Percentiles rank a stretch among this genome's conserved stretches.
Conservation (phyloP, 2,113 vertebrate species). For the Ivindomyrus marchei region DNA sequence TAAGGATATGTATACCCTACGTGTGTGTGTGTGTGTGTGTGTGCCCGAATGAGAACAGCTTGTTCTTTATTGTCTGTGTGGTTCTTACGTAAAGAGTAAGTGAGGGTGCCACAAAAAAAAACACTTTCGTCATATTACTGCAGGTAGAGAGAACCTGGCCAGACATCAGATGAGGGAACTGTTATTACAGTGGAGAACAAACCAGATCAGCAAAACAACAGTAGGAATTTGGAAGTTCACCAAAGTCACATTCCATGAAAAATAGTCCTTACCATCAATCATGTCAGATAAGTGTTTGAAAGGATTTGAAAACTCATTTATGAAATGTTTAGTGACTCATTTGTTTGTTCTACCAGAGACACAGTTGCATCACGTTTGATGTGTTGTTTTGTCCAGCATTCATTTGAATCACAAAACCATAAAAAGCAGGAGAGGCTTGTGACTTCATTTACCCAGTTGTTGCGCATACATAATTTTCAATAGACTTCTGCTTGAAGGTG, state of each 20-base stretch:
- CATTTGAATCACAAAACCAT: background rate
- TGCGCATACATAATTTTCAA: background rate
- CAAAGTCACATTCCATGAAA: background rate
- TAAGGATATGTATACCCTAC: no score
- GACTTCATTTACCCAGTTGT: background rate
- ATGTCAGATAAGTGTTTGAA: background rate
- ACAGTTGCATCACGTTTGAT: background rate
- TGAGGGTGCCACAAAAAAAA: background rate
- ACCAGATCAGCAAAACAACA: background rate
- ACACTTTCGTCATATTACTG: background rate
- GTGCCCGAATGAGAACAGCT: background rate
- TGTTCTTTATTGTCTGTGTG: background rate
- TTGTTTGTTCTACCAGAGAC: background rate
- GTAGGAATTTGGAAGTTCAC: background rate
- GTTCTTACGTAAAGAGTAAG: background rate
- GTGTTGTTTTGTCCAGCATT: background rate
- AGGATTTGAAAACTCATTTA: background rate
- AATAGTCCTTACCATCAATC: background rate
- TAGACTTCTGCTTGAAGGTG: background rate
- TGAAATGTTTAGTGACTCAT: background rate
- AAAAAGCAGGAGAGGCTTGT: background rate
- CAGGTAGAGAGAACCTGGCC: background rate
- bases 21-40: background rate
- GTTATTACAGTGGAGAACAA: background rate
- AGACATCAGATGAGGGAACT: background rate